Evolutionary conservation across 2,888 invertebrate genomes (phyloP).

Genomic region (Lasioglossum oenotherae): DNA sequence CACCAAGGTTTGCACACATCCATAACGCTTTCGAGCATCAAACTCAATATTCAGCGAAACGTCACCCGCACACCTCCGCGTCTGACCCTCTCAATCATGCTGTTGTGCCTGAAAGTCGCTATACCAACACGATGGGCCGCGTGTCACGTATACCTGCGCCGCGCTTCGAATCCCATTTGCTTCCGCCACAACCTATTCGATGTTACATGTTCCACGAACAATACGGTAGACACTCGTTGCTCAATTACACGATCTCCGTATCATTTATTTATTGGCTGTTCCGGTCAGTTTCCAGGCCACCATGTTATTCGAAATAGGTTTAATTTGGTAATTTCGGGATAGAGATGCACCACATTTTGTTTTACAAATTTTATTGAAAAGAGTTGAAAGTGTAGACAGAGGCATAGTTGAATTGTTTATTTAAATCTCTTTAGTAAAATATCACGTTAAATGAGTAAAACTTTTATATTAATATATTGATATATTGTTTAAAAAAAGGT

Average conservation of each 20-base stretch:
- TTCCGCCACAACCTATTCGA: not conserved
- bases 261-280: not conserved
- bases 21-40: constrained; percentile 14
- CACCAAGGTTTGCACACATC: constrained; percentile 20
- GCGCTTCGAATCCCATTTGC: constrained; percentile 31
- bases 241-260: not conserved
- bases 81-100: constrained; percentile 54
- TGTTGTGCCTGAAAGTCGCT: constrained; percentile 42
- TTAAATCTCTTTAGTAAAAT: no score
- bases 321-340: not conserved
- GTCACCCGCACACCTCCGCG: constrained; percentile 49
- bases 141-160: constrained; percentile 12
- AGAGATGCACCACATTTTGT: no score
- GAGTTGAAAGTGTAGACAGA: no score
- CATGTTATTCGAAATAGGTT: not conserved
- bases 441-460: no score
- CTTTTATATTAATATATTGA: no score
- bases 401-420: no score
- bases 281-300: not conserved
- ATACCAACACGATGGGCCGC: constrained; percentile 20
- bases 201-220: constrained; percentile 26
- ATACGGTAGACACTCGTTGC: constrained; percentile 19
- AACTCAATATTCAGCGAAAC: constrained; percentile 46
- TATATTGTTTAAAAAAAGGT: no score
- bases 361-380: no score